Percentiles rank a stretch among this genome's conserved stretches.
Conservation (phyloP, 2,888 invertebrate genomes). For the Scaptomyza flava region DNA sequence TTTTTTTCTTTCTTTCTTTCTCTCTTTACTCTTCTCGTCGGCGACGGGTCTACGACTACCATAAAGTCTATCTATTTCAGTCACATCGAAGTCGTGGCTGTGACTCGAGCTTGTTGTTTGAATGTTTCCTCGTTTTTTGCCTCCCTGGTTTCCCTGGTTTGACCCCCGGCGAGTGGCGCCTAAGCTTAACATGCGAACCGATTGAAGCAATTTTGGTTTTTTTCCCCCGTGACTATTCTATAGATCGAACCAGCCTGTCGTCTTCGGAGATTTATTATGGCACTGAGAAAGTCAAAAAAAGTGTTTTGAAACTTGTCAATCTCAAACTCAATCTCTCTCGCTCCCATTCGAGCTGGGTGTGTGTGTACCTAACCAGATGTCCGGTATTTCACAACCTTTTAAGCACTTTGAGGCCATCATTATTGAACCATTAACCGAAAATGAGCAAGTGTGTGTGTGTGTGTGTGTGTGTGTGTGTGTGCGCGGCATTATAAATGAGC, state of each 20-base stretch:
- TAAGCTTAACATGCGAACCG: conserved; percentile 59
- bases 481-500: conserved; percentile 75
- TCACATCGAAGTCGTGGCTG: conserved; percentile 75
- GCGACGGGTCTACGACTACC: no score
- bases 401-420: conserved; percentile 69
- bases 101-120: conserved; percentile 50
- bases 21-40: not conserved
- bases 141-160: conserved; percentile 38
- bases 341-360: not conserved
- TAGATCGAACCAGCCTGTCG: conserved; percentile 43
- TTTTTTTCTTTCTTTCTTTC: conserved; percentile 37
- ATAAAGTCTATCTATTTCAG: conserved; percentile 63
- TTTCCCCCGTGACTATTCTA: conserved; percentile 8
- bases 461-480: not conserved
- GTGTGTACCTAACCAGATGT: conserved; percentile 69
- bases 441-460: conserved; percentile 59
- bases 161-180: conserved; percentile 75
- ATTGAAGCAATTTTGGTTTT: conserved; percentile 6
- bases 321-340: not conserved
- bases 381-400: conserved; percentile 73
- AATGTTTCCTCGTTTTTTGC: conserved; percentile 50
- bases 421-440: conserved; percentile 80
- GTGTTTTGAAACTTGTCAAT: conserved; percentile 34
- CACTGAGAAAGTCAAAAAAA: conserved; percentile 54
- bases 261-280: conserved; percentile 57